Evolutionary conservation across 2,113 vertebrate genomes (phyloP), one percentile per base, ranked within the genome.

Genomic region (Catharus fuscescens): DNA sequence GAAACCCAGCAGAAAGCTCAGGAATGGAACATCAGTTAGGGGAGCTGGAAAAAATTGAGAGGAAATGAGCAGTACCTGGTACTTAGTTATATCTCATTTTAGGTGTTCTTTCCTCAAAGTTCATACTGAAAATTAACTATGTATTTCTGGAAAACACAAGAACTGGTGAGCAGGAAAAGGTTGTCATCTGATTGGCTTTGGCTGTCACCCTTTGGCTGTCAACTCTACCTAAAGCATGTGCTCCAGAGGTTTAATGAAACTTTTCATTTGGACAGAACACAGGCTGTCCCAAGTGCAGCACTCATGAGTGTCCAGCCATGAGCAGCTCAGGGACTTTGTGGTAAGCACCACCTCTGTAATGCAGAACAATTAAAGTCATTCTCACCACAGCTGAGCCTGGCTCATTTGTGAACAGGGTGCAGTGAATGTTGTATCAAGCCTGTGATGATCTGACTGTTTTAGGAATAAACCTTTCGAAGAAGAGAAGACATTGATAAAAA

Each of bases 401-500:
- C 67, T 92, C 32, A 0, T 82, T 69, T 70, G 44, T 36, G 70
- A 87, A 21, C 69, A 69, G 77, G 13, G 18, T 77, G 78, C 54
- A 70, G 44, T 60, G 72, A 83, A 86, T 66, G 87, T 90, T 95
- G 87, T 95, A 83, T 74, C 60, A 74, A 88, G 94, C 53, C 90
- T 74, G 34, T 78, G 88, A 95, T 78, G 93, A 92, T 96, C 90
- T 60, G 56, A 81, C 29, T 8, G 69, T 56, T 94, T 95, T 56
- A 88, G 82, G 79, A 96, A 88, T 67, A 70, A 93, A 90, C 64
- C 23, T 92, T 86, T 93, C 76, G 86, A 86, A 90, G 79, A 90
- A 93, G 77, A 71, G 60, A 93, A 95, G 92, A 92, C 87, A 79
- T 36, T 86, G 82, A 94, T 45, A 90, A 34, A 73, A 95, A 93